These are phyloP conservation scores for Onychomys torridus DNA, from an alignment of 2,797 vertebrate genomes.

Conservation along the genomic window DNA sequence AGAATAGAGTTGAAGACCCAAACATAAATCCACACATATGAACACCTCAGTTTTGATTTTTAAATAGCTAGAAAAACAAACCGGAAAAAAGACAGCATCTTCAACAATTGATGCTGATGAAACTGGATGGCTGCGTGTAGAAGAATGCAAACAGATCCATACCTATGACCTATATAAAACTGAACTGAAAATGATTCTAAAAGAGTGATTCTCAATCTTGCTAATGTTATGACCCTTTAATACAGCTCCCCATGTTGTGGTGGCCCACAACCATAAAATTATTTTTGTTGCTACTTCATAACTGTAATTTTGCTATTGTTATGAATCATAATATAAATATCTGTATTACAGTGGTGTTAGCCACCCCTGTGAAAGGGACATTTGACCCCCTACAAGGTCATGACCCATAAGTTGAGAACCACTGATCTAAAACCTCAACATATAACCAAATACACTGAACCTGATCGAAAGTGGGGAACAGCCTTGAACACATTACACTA, in stretches of 20 bases:
- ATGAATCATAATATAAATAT: background rate
- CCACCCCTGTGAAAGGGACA: no score
- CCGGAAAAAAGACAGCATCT: no score
- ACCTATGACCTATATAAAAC: no score
- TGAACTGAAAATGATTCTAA: background rate
- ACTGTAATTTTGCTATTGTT: background rate
- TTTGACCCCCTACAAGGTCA: no score
- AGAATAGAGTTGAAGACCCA: background rate
- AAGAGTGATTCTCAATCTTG: background rate
- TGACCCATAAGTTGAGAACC: no score
- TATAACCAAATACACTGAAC: background rate
- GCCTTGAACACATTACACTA: background rate
- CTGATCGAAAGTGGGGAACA: background rate
- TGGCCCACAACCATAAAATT: background rate
- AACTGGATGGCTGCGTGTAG: no score
- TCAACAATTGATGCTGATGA: background rate
- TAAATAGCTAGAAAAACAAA: background rate
- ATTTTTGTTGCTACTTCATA: background rate
- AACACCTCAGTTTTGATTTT: background rate
- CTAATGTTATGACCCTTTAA: background rate
- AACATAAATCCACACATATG: background rate
- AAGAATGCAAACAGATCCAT: background rate
- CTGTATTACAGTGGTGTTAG: background rate
- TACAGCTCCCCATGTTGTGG: no score
- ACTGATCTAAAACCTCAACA: background rate